phyloP scores from a whole-genome alignment of 2,113 vertebrate species.

The Delphinapterus leucas region DNA sequence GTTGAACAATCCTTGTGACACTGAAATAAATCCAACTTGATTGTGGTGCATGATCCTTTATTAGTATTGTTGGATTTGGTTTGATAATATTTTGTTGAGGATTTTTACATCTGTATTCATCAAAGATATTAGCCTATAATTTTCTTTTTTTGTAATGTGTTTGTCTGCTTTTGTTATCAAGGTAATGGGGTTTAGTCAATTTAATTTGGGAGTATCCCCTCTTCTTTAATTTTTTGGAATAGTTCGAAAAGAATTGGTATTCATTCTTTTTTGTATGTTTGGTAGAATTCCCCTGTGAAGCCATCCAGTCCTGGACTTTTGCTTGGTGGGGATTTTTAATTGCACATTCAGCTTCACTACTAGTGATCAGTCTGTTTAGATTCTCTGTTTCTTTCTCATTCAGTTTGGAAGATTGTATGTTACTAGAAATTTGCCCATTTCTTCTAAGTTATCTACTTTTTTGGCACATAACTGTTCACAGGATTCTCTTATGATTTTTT shows the following conservation, averaged over 20 bases:
- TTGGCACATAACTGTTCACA: background rate
- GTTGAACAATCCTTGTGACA: background rate
- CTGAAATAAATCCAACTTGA: background rate
- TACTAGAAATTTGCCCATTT: background rate
- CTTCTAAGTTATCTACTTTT: background rate
- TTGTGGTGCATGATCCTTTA: background rate
- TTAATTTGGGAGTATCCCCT: background rate
- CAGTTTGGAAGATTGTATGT: background rate
- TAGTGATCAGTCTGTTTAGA: background rate
- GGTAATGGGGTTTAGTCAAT: background rate
- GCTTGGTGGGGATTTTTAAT: background rate
- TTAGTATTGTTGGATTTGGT: background rate
- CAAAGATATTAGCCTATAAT: background rate
- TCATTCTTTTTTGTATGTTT: background rate
- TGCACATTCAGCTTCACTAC: background rate
- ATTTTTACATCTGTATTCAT: background rate
- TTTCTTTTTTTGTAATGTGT: background rate
- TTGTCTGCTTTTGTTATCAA: background rate
- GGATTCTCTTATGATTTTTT: background rate
- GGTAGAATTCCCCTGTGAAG: background rate
- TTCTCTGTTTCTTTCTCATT: background rate
- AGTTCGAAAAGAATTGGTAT: background rate
- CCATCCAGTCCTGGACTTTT: background rate
- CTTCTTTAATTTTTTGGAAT: background rate
- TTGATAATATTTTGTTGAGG: background rate